Percentiles rank a stretch among this genome's conserved stretches.
phyloP scores from a whole-genome alignment of 2,113 vertebrate genomes.

The Elaphurus davidianus region DNA sequence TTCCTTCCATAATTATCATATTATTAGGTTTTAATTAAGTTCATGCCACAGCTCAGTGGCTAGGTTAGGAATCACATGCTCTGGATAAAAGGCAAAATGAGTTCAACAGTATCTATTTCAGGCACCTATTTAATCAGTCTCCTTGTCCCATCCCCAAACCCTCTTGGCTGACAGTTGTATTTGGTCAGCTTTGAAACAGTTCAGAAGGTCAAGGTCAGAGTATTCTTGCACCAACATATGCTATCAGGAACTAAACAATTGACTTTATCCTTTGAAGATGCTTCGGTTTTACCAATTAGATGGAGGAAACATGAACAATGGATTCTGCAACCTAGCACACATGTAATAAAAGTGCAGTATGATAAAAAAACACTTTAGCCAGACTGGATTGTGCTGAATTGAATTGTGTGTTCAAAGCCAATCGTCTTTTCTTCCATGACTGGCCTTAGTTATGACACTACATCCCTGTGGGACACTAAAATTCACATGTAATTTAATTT shows the following conservation, averaged over 20 bases:
- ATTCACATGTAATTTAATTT: conserved; percentile 41
- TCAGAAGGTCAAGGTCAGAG: not conserved
- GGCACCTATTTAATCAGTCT: not conserved
- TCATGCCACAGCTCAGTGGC: conserved; percentile 54
- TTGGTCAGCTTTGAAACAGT: not conserved
- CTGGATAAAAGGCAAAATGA: conserved; percentile 55
- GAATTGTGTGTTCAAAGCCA: not conserved
- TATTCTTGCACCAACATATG: not conserved
- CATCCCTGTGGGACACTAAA: not conserved
- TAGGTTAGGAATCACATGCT: conserved; percentile 33
- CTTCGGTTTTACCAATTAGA: not conserved
- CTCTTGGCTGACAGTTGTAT: not conserved
- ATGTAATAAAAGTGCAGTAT: not conserved
- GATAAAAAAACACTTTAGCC: not conserved
- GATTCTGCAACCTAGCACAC: not conserved
- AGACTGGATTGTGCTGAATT: not conserved
- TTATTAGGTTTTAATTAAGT: conserved; percentile 73
- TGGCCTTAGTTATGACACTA: not conserved
- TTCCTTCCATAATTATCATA: conserved; percentile 73
- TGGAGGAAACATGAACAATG: not conserved
- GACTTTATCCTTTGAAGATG: not conserved
- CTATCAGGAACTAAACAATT: not conserved
- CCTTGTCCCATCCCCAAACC: not conserved
- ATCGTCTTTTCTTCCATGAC: not conserved
- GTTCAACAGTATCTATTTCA: conserved; percentile 47